Evolutionary conservation across 2,113 vertebrate genomes (phyloP), one percentile per base, ranked within the genome.

Genomic region (Psophia crepitans): DNA sequence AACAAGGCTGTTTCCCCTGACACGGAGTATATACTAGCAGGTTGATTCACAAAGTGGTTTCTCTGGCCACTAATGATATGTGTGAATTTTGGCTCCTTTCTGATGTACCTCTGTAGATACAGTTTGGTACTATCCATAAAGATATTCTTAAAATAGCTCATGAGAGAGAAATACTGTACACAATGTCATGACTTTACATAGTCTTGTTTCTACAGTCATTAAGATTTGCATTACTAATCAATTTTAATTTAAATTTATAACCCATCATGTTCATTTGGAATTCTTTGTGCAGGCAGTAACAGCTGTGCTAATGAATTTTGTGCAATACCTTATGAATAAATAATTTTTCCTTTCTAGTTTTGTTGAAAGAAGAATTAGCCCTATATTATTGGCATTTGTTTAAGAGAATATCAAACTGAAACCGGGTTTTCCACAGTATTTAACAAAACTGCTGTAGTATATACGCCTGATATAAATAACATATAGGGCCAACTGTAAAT

Each of bases 181-280:
- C 66, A 92, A 61, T 97, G 74, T 86, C 91, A 83, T 91, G 94
- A 82, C 88, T 96, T 91, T 84, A 92, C 61, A 70, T 51, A 87
- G 66, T 65, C 37, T 44, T 95, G 57, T 69, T 96, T 88, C 81
- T 91, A n/a, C 83, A 94, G 65, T 84, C 84, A 96, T 94, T 92
- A 93, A 87, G 54, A 91, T 96, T 91, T 96, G 82, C 79, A 94
- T 95, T 97, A 96, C 96, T 95, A 94, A 96, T 97, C 76, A 96
- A 85, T 97, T 97, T 92, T 93, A 92, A 97, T 97, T 97, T 95
- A 96, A 95, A 96, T 97, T 96, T 96, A 96, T 97, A 91, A 87
- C 46, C 63, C 63, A 84, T 84, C 91, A 84, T 77, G 78, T 93
- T 97, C 77, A 97, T 97, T 96, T 95, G 82, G 92, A 96, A 97